These are phyloP conservation scores for Emydura subglobosa DNA, from an alignment of 2,113 vertebrate genomes.

Conservation along the genomic window DNA sequence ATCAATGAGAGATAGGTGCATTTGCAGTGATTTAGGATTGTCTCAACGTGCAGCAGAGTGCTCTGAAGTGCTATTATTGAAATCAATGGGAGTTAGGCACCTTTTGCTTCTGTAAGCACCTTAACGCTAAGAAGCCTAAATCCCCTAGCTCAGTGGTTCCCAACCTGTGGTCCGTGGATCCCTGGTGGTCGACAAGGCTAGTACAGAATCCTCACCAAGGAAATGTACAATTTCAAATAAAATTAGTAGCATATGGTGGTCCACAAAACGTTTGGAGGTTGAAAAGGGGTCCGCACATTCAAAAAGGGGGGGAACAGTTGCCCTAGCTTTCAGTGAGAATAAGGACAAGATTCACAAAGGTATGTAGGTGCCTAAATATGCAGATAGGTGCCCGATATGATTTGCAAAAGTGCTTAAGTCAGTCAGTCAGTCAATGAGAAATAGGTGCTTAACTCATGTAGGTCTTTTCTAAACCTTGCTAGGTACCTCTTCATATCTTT, in stretches of 20 bases:
- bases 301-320: too few relatives aligned
- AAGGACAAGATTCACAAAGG: not conserved
- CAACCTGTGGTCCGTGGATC: too few relatives aligned
- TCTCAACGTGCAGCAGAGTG: not conserved
- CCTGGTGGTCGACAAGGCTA: too few relatives aligned
- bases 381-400: not conserved
- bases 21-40: not conserved
- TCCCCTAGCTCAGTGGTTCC: not conserved
- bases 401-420: not conserved
- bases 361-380: not conserved
- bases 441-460: not conserved
- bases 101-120: not conserved
- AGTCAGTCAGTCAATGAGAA: not conserved
- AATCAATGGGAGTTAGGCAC: not conserved
- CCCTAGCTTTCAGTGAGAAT: not conserved
- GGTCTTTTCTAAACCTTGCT: not conserved
- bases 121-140: not conserved
- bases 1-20: not conserved
- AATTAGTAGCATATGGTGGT: too few relatives aligned
- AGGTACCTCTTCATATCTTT: not conserved
- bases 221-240: too few relatives aligned
- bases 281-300: too few relatives aligned
- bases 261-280: too few relatives aligned
- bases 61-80: not conserved
- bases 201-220: too few relatives aligned